A percentile compares a stretch with the other conserved stretches of the same genome.
Conservation (phyloP, 2,797 vertebrate genomes). For the Steatocranus sp. region DNA sequence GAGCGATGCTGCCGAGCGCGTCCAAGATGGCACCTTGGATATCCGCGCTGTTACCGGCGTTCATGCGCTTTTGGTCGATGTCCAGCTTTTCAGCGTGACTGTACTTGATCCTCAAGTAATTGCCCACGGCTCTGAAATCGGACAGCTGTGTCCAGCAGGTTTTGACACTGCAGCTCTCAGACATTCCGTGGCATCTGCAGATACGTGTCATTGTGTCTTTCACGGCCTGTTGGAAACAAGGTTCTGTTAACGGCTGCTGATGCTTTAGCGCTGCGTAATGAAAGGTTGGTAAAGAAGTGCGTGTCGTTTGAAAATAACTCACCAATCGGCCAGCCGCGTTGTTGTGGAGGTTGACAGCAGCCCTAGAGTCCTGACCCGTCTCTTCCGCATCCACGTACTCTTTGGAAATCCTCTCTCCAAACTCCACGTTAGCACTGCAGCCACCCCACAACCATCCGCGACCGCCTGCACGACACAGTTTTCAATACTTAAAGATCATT, state of each 20-base stretch:
- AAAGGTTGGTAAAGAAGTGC: background rate
- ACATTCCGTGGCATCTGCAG: conserved; percentile 97
- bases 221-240: conserved; percentile 78
- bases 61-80: conserved; percentile 81
- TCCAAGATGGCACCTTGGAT: conserved; percentile 78
- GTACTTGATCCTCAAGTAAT: conserved; percentile 89
- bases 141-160: conserved; percentile 96
- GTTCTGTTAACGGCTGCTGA: background rate
- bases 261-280: too few relatives aligned
- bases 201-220: conserved; percentile 86
- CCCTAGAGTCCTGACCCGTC: conserved; percentile 91
- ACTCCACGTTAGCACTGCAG: conserved; percentile 94
- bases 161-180: conserved; percentile 94
- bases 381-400: conserved; percentile 93
- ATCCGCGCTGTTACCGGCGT: conserved; percentile 89
- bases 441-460: conserved; percentile 96
- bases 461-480: conserved; percentile 76
- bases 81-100: conserved; percentile 87
- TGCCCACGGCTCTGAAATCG: conserved; percentile 88
- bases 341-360: conserved; percentile 94
- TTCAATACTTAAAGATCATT: background rate
- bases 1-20: conserved; percentile 76
- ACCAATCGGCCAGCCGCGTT: conserved; percentile 90
- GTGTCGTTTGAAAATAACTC: conserved; percentile 17
- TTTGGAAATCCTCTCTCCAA: conserved; percentile 92